phyloP scores from a whole-genome alignment of 2,113 vertebrate species.

The Colius striatus region DNA sequence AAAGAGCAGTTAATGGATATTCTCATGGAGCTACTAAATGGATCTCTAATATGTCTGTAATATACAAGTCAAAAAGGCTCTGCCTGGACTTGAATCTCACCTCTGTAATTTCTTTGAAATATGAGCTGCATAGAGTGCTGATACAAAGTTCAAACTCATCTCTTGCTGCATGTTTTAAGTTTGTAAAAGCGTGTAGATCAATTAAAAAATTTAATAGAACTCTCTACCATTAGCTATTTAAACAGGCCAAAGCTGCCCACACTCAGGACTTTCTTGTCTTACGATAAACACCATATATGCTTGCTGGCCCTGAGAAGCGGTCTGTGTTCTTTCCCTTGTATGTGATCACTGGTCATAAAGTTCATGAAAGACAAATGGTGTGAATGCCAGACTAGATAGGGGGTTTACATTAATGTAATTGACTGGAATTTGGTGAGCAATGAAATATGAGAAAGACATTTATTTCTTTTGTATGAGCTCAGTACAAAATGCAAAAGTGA shows the following conservation, averaged over 20 bases:
- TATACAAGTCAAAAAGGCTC: neutral
- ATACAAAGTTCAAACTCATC: neutral
- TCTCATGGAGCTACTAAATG: neutral
- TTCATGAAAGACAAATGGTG: constrained; percentile 11
- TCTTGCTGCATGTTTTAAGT: neutral
- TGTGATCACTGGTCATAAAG: constrained; percentile 33
- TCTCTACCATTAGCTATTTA: neutral
- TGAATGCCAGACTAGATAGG: neutral
- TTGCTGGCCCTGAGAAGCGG: neutral
- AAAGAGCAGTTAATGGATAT: neutral
- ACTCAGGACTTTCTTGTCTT: neutral
- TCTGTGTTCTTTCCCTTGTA: neutral
- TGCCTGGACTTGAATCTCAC: neutral
- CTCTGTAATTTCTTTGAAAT: neutral
- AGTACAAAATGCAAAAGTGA: neutral
- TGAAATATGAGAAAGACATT: neutral
- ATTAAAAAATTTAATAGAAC: neutral
- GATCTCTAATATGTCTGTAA: neutral
- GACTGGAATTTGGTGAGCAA: constrained; percentile 24
- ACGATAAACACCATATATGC: neutral
- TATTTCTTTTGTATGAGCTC: neutral
- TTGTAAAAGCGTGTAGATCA: neutral
- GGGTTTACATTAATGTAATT: neutral
- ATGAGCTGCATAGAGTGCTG: rapidly evolving
- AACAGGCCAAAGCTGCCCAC: neutral